Base-by-base conservation (phyloP, 2,797 vertebrate genomes). In the Saxicola maurus region DNA sequence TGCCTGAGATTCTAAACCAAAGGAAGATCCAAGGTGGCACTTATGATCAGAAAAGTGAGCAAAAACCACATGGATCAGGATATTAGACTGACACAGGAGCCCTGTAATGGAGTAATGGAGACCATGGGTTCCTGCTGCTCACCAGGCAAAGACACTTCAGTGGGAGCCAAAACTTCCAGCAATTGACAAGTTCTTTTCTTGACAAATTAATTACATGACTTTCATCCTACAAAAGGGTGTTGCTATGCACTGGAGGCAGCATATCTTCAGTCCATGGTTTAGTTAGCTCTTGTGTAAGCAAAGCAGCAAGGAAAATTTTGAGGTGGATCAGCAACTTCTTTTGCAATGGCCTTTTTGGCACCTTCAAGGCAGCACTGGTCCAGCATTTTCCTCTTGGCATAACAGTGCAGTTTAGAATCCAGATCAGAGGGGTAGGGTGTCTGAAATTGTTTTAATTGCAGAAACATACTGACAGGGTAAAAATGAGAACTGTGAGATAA, bases 361-460 rank as follows among this genome's bases (percentile, higher is more conserved):
- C 38, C 23, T 69, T 71, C 40, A 61, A 73, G 35, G 27, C 43
- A 61, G 2, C 17, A n/a, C 38, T 28, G 71, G 8, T 38, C 11
- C 17, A 52, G n/a, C 3, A 28, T 57, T 77, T 90, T 73, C 13
- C 20, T 42, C 16, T 71, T 65, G 25, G 13, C 17, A 16, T 51
- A 65, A 30, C 8, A 69, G 16, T 20, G 13, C 10, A 21, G 15
- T 68, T 86, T 72, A 27, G 43, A 72, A 48, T 28, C 8, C 1
- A 0, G 3, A 17, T 46, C 42, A n/a, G 11, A 60, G 19, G 17
- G 4, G 1, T 0, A 52, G 27, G 4, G 11, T 71, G 5, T 37
- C 79, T 76, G 57, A 80, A 52, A 40, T 14, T 7, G 10, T 57
- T 89, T 84, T 64, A 30, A 21, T 61, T 74, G 16, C 31, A 83